phyloP scores from a whole-genome alignment of 2,113 vertebrate species.

The Heterotilapia buettikoferi region DNA sequence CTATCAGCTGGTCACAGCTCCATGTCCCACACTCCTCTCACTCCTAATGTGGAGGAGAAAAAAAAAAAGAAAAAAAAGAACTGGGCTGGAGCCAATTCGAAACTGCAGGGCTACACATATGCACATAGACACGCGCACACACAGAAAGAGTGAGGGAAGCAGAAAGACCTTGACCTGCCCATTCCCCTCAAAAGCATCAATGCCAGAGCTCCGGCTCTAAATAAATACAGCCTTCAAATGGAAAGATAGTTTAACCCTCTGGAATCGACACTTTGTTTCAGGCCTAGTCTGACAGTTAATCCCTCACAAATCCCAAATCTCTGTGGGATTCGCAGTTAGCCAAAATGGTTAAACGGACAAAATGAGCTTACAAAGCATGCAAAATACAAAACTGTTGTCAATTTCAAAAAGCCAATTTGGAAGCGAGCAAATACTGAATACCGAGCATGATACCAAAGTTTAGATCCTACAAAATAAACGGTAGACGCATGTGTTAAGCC shows the following conservation, averaged over 20 bases:
- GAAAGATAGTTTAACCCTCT: constrained; percentile 44
- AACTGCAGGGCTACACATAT: constrained; percentile 32
- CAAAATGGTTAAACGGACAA: constrained; percentile 19
- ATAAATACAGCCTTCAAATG: constrained; percentile 48
- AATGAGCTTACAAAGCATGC: neutral
- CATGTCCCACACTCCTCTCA: constrained; percentile 43
- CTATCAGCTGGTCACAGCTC: constrained; percentile 48
- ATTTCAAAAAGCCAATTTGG: neutral
- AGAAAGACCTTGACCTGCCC: constrained; percentile 56
- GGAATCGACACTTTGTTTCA: constrained; percentile 54
- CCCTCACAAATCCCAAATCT: constrained; percentile 54
- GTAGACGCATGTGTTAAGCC: neutral
- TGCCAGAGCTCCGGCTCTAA: constrained; percentile 37
- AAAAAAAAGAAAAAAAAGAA: neutral
- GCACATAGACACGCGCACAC: neutral
- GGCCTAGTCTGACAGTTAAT: constrained; percentile 47
- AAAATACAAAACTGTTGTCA: neutral
- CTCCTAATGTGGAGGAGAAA: constrained; percentile 32
- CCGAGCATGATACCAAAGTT: neutral
- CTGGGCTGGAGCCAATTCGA: constrained; percentile 48
- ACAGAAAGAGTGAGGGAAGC: neutral
- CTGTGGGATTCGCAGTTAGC: constrained; percentile 34
- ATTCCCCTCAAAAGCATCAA: constrained; percentile 24
- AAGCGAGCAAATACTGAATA: neutral
- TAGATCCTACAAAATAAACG: neutral